A percentile compares a stretch with the other conserved stretches of the same genome.
phyloP scores from a whole-genome alignment of 2,797 vertebrate genomes.

The Pogonophryne albipinna region DNA sequence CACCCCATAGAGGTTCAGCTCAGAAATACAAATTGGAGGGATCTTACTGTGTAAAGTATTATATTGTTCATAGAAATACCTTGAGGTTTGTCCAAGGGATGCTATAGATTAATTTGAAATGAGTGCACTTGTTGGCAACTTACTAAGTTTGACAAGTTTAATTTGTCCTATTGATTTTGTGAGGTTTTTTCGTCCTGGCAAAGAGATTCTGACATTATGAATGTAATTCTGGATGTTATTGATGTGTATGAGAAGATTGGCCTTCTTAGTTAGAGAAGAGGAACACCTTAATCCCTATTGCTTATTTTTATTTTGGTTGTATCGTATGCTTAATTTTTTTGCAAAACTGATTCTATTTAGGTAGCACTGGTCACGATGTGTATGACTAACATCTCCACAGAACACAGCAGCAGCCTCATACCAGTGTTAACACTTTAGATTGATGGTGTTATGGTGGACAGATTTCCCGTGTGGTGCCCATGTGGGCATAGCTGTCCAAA shows the following conservation, averaged over 20 bases:
- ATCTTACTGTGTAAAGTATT: background rate
- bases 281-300: background rate
- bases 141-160: background rate
- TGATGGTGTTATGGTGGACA: background rate
- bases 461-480: slow-evolving; percentile 26
- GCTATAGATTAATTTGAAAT: no score
- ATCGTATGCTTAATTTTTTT: background rate
- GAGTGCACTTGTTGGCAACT: background rate
- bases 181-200: background rate
- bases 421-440: slow-evolving; percentile 5
- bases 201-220: background rate
- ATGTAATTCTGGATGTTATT: background rate
- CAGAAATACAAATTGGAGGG: background rate
- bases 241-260: background rate
- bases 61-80: background rate
- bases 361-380: background rate
- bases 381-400: background rate
- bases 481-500: background rate
- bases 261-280: background rate
- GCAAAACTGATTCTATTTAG: background rate
- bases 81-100: background rate
- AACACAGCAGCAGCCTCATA: slow-evolving; percentile 4
- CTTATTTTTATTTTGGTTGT: background rate
- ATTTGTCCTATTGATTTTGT: background rate
- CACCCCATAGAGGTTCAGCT: background rate